These are phyloP conservation scores for Lasioglossum malachurum DNA, from an alignment of 2,888 invertebrate species.

Conservation along the genomic window DNA sequence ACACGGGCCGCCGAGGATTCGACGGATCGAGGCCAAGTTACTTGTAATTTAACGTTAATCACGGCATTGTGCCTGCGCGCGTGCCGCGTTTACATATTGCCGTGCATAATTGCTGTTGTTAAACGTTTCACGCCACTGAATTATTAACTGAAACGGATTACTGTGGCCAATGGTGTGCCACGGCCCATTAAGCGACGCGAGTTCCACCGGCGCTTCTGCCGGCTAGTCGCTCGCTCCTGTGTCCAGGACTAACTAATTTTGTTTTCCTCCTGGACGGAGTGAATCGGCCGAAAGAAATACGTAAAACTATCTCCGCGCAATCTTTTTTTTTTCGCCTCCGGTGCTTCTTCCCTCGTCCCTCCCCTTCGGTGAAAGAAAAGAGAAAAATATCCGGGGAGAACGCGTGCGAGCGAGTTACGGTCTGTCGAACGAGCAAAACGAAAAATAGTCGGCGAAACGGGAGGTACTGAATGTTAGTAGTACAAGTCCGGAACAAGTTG, in stretches of 20 bases:
- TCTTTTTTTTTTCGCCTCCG: background rate
- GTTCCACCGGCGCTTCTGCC: background rate
- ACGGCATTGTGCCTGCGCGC: conserved; percentile 37
- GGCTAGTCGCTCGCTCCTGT: too few species aligned
- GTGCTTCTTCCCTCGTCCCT: background rate
- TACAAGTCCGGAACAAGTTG: conserved; percentile 38
- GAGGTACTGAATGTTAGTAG: conserved; percentile 21
- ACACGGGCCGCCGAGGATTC: conserved; percentile 10
- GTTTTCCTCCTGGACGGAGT: background rate
- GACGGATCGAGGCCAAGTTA: conserved; percentile 20
- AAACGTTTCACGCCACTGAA: conserved; percentile 33
- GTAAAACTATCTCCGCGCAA: background rate
- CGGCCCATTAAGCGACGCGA: conserved; percentile 5
- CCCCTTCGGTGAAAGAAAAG: background rate
- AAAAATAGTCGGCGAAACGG: background rate
- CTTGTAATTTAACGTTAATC: conserved; percentile 60
- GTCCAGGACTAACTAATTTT: background rate
- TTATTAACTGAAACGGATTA: conserved; percentile 54
- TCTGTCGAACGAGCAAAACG: conserved; percentile 12
- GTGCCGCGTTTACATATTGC: conserved; percentile 39
- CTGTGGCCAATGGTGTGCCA: background rate
- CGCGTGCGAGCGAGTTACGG: conserved; percentile 9
- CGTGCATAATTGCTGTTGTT: conserved; percentile 46
- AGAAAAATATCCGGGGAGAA: background rate
- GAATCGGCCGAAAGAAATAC: background rate